Evolutionary conservation across 2,888 invertebrate genomes (phyloP), one percentile per base, ranked within the genome.

Genomic region (Tenodera sinensis): DNA sequence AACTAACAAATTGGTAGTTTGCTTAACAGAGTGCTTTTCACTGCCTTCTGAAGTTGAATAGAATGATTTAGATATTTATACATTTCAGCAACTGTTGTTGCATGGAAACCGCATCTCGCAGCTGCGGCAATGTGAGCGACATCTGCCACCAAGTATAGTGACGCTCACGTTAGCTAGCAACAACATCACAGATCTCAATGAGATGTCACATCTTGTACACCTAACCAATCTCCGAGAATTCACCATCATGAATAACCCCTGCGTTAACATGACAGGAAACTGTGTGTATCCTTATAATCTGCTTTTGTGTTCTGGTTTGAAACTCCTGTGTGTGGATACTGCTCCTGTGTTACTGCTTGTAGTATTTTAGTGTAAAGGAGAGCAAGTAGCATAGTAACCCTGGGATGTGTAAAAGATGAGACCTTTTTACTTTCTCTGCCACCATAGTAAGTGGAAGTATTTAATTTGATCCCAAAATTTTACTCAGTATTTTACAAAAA

Each of bases 21-120:
- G 54, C 87, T 87, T 82, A 34, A 28, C 28, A 47, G 25, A 14
- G 20, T 71, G 54, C 54, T 71, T 71, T 42, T 71, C 54, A 71
- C 54, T 71, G 25, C 25, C 54, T 71, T 15, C 20, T 71, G 15
- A 20, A 71, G 1, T 71, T 71, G 54, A 71, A 71, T 0, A 87
- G 28, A 28, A 20, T 83, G 28, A 28, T 28, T 20, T 83, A 30
- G 15, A 28, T 85, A 27, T 85, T 28, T 88, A 34, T 88, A 84
- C 47, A 88, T 93, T 94, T 85, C 94, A 98, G 98, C 97, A 97
- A 92, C 94, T 98, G 90, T 96, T 96, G 92, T 94, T 98, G 90
- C 97, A 98, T 93, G 96, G 97, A 90, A 98, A 98, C 94, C 96
- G 97, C 90, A 96, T 98, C 92, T 95, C 96, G 89, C 97, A 97